phyloP scores from a whole-genome alignment of 2,888 invertebrate genomes.

The Pedicia rivosa region DNA sequence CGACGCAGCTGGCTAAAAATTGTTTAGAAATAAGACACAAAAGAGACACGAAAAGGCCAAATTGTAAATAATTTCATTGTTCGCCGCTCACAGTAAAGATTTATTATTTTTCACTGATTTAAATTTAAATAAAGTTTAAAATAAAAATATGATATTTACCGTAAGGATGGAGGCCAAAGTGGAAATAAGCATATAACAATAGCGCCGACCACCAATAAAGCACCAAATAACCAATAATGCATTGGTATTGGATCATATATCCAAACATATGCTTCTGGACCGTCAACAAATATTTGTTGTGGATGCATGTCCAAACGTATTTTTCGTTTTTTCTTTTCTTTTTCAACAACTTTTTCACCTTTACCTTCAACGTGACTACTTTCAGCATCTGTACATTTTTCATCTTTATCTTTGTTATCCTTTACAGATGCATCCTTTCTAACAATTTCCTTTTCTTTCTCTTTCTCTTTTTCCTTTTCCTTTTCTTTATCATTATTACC shows the following conservation, averaged over 20 bases:
- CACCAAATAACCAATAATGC: conserved; percentile 89
- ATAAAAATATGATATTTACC: conserved; percentile 28
- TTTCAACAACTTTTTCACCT: conserved; percentile 25
- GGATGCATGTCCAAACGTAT: conserved; percentile 95
- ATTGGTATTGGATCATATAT: conserved; percentile 93
- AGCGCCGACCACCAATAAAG: conserved; percentile 75
- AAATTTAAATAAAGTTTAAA: conserved; percentile 3
- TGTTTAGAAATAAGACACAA: no score
- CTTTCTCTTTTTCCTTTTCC: conserved; percentile 18
- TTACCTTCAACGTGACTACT: conserved; percentile 37
- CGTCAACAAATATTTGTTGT: conserved; percentile 87
- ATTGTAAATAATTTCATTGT: no score
- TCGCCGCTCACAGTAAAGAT: no score
- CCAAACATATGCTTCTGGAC: conserved; percentile 93
- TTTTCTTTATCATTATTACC: conserved; percentile 3
- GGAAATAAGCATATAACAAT: conserved; percentile 96
- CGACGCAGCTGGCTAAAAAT: no score
- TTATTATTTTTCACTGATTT: no score
- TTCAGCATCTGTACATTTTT: conserved; percentile 33
- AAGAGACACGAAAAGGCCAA: not conserved
- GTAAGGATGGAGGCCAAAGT: conserved; percentile 91
- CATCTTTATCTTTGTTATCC: conserved; percentile 25
- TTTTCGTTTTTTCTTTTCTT: conserved; percentile 67
- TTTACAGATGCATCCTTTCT: conserved; percentile 31
- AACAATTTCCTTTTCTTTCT: conserved; percentile 21